Conservation (phyloP, 2,888 invertebrate genomes). For the Pharmacophagus antenor region DNA sequence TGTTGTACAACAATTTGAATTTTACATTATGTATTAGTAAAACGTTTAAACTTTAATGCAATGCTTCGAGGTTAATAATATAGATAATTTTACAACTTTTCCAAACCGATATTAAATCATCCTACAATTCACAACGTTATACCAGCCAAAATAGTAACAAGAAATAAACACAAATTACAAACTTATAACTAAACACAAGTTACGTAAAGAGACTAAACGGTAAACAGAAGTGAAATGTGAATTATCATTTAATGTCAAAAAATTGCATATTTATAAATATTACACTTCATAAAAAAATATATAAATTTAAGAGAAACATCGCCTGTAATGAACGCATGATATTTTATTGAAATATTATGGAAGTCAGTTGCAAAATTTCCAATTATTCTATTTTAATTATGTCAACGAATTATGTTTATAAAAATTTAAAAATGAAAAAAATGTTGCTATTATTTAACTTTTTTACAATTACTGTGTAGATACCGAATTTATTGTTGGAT, state of each 20-base stretch:
- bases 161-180: neutral
- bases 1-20: neutral
- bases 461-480: too few relatives aligned
- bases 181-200: neutral
- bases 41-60: neutral
- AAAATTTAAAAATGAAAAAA: too few relatives aligned
- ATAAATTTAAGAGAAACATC: neutral
- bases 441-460: too few relatives aligned
- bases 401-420: neutral
- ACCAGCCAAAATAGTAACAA: too few relatives aligned
- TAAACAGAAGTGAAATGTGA: too few relatives aligned
- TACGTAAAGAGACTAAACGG: neutral
- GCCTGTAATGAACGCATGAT: neutral
- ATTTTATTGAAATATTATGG: neutral
- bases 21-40: neutral
- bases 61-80: neutral
- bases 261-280: too few relatives aligned
- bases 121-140: conserved; percentile 43
- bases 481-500: too few relatives aligned
- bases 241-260: too few relatives aligned
- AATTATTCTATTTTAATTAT: neutral
- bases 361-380: too few relatives aligned
- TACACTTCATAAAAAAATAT: too few relatives aligned
- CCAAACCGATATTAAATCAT: conserved; percentile 67
- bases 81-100: conserved; percentile 31